Evolutionary conservation across 1,140 invertebrate species (phyloP), one percentile per base, ranked within the genome.

Genomic region (Drosophila pseudoobscura): DNA sequence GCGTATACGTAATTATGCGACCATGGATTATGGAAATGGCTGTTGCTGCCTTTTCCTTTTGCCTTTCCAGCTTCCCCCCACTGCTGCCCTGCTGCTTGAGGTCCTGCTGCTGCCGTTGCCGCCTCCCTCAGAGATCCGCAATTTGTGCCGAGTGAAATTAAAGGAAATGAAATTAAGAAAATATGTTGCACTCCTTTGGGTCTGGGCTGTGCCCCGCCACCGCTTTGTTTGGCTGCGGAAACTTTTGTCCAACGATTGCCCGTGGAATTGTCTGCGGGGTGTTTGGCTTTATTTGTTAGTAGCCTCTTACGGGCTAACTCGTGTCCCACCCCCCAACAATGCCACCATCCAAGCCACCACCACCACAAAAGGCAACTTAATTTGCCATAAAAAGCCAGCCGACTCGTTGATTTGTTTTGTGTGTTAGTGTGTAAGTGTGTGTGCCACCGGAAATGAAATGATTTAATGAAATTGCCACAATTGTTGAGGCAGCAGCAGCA

Each of bases 391-490:
- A 85, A 80, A 80, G 65, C 72, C 65, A 76, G 62, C 31, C 58
- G 46, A 78, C 61, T 57, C 78, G 71, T 84, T 85, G 80, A 73
- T 85, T 84, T 80, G 80, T 75, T 87, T 73, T 80, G 66, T 65
- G 75, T 31, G 50, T 24, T 9, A 46, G 39, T 41, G n/a, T 60
- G 57, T 57, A 47, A 44, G 39, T 57, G 68, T 11, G 63, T 52
- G 70, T 35, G 53, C 60, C 41, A 61, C 78, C 78, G 82, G 82
- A 87, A 87, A 87, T 87, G 80, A 88, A 88, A 88, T 87, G 77
- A 85, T 87, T 85, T 85, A 85, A 85, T 88, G 83, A 87, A 88
- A 87, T 88, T 82, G 78, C 83, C 62, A 78, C 83, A 75, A 75
- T 87, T 80, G 78, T 51, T 65, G 51, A 58, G 54, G 73, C 62